These are phyloP conservation scores for Hemichromis elongatus DNA, from an alignment of 2,113 vertebrate species.

Conservation along the genomic window DNA sequence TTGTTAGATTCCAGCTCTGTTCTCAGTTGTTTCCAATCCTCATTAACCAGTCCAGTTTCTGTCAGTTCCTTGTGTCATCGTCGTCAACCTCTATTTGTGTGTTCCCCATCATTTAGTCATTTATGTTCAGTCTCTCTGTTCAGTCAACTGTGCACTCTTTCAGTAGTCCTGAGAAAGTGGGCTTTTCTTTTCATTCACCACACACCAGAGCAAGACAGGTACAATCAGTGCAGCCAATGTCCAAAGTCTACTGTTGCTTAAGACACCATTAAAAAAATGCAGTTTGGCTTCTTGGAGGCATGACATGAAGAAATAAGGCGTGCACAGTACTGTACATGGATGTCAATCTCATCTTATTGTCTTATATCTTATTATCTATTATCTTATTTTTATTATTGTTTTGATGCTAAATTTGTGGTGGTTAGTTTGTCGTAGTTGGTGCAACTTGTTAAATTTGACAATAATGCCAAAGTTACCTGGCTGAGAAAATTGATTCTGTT, in stretches of 20 bases:
- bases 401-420: background rate
- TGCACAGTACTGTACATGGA: background rate
- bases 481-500: background rate
- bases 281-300: background rate
- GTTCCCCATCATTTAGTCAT: fast-evolving
- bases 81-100: background rate
- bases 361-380: too few relatives aligned
- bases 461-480: background rate
- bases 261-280: too few relatives aligned
- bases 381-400: too few relatives aligned
- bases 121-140: background rate
- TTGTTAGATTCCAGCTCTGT: background rate
- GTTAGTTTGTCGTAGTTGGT: background rate
- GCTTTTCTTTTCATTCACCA: too few relatives aligned
- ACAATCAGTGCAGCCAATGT: too few relatives aligned
- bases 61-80: background rate
- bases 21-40: background rate
- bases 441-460: background rate
- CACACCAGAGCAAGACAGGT: too few relatives aligned
- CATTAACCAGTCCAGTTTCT: background rate
- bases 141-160: background rate
- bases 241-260: too few relatives aligned
- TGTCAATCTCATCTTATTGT: background rate
- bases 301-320: background rate
- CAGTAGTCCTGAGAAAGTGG: too few relatives aligned